A percentile compares a stretch with the other conserved stretches of the same genome.
These are phyloP conservation scores for Chamaetylas fuelleborni DNA, from an alignment of 2,113 vertebrate genomes.

Conservation along the genomic window DNA sequence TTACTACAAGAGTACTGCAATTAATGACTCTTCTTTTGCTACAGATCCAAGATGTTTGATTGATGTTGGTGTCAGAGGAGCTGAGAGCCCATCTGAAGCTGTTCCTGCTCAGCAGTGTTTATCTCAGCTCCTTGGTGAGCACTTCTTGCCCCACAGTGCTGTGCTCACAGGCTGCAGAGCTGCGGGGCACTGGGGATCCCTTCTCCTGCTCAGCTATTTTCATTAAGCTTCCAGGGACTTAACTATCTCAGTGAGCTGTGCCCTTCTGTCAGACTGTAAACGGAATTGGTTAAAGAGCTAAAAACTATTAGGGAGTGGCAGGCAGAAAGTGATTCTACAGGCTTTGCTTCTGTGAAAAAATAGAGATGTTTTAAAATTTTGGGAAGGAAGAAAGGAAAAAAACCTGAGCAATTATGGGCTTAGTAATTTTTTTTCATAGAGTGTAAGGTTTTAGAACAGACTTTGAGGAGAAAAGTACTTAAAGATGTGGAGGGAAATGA, in stretches of 20 bases:
- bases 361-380: neutral
- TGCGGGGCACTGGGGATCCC: neutral
- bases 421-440: neutral
- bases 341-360: neutral
- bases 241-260: neutral
- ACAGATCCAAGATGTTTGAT: neutral
- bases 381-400: neutral
- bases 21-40: neutral
- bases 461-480: neutral
- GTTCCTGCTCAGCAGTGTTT: neutral
- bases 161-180: neutral
- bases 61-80: neutral
- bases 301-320: neutral
- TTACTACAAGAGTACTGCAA: neutral
- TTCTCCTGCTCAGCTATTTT: neutral
- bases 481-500: neutral
- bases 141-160: neutral
- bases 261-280: neutral
- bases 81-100: neutral
- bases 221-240: constrained; percentile 22
- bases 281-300: constrained; percentile 6
- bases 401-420: neutral
- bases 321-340: neutral
- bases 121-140: neutral
- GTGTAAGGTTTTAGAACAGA: neutral